A percentile compares a stretch with the other conserved stretches of the same genome.
Conservation (phyloP, 2,888 invertebrate genomes). For the Melieria omissa region DNA sequence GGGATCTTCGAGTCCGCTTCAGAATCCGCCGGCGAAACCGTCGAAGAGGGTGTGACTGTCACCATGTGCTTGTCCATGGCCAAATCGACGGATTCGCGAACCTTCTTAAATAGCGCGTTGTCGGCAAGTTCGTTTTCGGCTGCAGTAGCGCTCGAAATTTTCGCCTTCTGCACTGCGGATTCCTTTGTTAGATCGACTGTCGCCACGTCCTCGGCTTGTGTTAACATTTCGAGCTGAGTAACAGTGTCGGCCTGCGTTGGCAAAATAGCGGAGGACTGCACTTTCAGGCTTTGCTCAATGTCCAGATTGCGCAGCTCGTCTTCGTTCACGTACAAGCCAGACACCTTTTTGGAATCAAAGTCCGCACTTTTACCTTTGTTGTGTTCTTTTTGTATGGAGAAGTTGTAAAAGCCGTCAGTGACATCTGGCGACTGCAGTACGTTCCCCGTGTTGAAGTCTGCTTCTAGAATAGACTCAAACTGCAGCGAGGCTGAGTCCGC, state of each 20-base stretch:
- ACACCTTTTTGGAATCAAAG: conserved; percentile 58
- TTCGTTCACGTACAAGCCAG: conserved; percentile 61
- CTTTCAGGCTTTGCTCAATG: conserved; percentile 55
- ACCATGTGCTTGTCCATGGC: conserved; percentile 53
- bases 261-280: conserved; percentile 19
- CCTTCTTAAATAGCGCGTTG: conserved; percentile 66
- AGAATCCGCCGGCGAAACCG: not conserved
- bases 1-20: too few species aligned
- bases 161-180: conserved; percentile 37
- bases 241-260: not conserved
- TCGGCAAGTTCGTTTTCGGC: conserved; percentile 60
- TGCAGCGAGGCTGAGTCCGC: conserved; percentile 65
- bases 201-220: not conserved
- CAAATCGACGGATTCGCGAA: conserved; percentile 63
- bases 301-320: conserved; percentile 62
- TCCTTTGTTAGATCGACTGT: conserved; percentile 24
- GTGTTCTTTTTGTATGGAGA: conserved; percentile 65
- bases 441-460: conserved; percentile 59
- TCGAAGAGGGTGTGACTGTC: not conserved
- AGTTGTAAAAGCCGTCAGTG: conserved; percentile 65
- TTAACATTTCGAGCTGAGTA: conserved; percentile 33
- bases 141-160: not conserved
- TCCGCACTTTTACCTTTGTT: conserved; percentile 60
- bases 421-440: conserved; percentile 64
- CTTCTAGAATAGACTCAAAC: conserved; percentile 66